A percentile compares a stretch with the other conserved stretches of the same genome.
Conservation (phyloP, 2,113 vertebrate genomes). For the Vidua macroura region DNA sequence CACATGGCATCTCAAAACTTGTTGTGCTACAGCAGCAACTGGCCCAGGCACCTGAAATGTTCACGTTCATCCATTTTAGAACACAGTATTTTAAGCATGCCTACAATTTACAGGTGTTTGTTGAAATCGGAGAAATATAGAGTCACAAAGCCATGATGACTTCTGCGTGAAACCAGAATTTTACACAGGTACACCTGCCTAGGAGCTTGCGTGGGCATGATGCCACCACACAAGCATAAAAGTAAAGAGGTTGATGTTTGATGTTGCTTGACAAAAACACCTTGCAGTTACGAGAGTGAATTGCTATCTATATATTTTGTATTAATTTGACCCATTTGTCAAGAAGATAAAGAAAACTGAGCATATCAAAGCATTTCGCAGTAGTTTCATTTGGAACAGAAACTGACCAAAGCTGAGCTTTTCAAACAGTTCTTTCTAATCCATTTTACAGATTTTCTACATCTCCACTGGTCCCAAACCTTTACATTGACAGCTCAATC, state of each 20-base stretch:
- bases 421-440: background rate
- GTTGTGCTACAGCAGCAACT: background rate
- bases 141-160: background rate
- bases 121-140: background rate
- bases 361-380: background rate
- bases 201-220: background rate
- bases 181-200: background rate
- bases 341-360: background rate
- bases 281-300: background rate
- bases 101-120: slow-evolving; percentile 4
- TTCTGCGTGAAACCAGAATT: background rate
- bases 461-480: background rate
- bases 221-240: background rate
- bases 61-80: background rate
- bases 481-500: background rate
- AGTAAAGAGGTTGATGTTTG: background rate
- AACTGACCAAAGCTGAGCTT: background rate
- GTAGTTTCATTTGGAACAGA: background rate
- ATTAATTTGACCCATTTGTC: background rate
- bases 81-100: background rate
- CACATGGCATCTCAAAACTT: background rate
- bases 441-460: background rate
- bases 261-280: background rate
- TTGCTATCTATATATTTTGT: background rate
- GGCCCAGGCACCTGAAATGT: background rate